phyloP scores from a whole-genome alignment of 2,797 vertebrate species.

The Tarsius wallacei region DNA sequence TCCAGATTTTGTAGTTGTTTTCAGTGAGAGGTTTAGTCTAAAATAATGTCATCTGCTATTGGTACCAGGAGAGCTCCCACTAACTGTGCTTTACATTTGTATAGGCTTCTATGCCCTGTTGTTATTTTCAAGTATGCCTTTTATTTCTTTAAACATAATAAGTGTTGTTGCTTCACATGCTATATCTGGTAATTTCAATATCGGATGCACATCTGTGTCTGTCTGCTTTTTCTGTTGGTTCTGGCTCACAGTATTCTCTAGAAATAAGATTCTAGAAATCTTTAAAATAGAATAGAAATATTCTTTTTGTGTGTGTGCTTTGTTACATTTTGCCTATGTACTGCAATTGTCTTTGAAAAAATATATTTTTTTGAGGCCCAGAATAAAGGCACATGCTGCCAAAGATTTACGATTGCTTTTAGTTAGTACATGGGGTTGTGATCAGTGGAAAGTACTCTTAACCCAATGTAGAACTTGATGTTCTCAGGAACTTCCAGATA shows the following conservation, averaged over 20 bases:
- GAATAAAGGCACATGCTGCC: background rate
- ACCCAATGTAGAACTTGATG: background rate
- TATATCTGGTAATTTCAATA: background rate
- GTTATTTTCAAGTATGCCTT: constrained; percentile 33
- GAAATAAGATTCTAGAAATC: too few species aligned
- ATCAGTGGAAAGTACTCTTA: background rate
- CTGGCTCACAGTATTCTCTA: background rate
- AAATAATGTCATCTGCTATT: background rate
- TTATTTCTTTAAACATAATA: background rate
- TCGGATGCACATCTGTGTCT: background rate
- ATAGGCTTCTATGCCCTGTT: background rate
- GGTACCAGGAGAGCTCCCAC: background rate
- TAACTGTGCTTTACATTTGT: background rate
- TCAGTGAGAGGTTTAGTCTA: background rate
- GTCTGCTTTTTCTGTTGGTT: background rate
- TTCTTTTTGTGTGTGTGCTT: background rate
- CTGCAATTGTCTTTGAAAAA: constrained; percentile 6
- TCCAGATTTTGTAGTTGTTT: background rate
- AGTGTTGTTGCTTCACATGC: constrained; percentile 34
- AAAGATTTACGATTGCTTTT: constrained; percentile 32
- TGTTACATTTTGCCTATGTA: background rate
- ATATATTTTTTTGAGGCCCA: background rate
- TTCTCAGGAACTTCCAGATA: background rate
- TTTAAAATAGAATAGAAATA: too few species aligned
- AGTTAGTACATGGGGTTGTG: background rate